Evolutionary conservation across 2,888 invertebrate genomes (phyloP).

Genomic region (Oscheius myriophilus): DNA sequence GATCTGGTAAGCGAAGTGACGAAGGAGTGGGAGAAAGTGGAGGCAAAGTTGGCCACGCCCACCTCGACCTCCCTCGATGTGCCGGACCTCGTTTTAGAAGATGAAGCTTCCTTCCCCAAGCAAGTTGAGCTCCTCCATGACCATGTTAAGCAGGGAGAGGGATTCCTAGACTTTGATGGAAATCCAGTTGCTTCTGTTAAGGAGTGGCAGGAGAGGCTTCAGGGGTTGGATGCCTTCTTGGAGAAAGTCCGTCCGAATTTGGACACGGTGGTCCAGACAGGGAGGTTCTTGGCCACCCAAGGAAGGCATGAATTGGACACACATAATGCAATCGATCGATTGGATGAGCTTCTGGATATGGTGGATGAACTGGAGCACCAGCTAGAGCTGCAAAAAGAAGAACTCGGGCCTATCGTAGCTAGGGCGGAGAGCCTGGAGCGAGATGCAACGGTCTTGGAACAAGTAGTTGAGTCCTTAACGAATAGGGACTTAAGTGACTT

Average conservation of each 20-base stretch:
- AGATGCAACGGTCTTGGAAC: slow-evolving; percentile 20
- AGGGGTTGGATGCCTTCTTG: slow-evolving; percentile 35
- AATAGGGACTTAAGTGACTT: slow-evolving; percentile 20
- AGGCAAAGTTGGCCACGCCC: slow-evolving; percentile 32
- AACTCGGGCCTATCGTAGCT: slow-evolving; percentile 21
- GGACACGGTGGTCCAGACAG: slow-evolving; percentile 59
- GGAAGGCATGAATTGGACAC: slow-evolving; percentile 63
- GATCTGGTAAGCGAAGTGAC: slow-evolving; percentile 27
- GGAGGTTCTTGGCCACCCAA: slow-evolving; percentile 58
- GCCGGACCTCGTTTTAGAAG: neutral
- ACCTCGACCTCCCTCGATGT: neutral
- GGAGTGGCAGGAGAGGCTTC: slow-evolving; percentile 37
- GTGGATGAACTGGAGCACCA: slow-evolving; percentile 27
- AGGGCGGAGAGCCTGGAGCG: slow-evolving; percentile 7
- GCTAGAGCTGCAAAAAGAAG: slow-evolving; percentile 23
- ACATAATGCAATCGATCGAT: slow-evolving; percentile 60
- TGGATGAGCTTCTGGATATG: slow-evolving; percentile 49
- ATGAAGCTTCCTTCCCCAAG: slow-evolving; percentile 21
- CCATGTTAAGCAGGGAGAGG: slow-evolving; percentile 36
- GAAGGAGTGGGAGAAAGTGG: slow-evolving; percentile 43
- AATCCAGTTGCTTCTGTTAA: slow-evolving; percentile 45
- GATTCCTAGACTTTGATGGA: slow-evolving; percentile 51
- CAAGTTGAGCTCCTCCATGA: slow-evolving; percentile 36
- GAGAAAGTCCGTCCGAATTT: slow-evolving; percentile 44
- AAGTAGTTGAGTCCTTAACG: slow-evolving; percentile 17